These are phyloP conservation scores for Mythimna vitellina DNA, from an alignment of 2,888 invertebrate genomes.

Conservation along the genomic window DNA sequence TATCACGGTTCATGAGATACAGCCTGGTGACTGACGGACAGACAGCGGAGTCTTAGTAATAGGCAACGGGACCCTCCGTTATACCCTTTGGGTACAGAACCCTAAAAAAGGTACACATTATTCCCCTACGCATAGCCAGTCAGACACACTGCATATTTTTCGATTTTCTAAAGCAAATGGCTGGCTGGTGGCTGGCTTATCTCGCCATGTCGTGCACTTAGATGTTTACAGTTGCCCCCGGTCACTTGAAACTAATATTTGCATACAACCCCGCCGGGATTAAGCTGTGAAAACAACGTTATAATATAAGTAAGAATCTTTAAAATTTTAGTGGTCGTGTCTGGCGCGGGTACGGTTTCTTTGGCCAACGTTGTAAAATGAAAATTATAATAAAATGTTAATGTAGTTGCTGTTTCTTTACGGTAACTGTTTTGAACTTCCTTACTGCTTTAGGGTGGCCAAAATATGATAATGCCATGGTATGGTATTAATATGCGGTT, in stretches of 20 bases:
- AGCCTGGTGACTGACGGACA: too few relatives aligned
- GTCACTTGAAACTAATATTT: slow-evolving; percentile 56
- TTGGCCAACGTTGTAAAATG: slow-evolving; percentile 26
- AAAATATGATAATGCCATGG: not conserved
- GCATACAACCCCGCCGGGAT: slow-evolving; percentile 47
- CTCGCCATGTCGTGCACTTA: slow-evolving; percentile 41
- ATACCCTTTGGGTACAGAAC: too few relatives aligned
- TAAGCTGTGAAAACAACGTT: slow-evolving; percentile 49
- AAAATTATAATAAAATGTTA: slow-evolving; percentile 37
- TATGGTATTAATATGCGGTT: not conserved
- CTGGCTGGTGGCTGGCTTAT: slow-evolving; percentile 36
- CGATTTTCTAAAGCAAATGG: slow-evolving; percentile 38
- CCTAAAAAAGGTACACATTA: not conserved
- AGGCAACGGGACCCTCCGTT: too few relatives aligned
- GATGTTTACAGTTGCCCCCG: slow-evolving; percentile 47
- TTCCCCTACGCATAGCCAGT: not conserved
- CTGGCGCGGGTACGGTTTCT: slow-evolving; percentile 5
- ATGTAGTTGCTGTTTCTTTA: slow-evolving; percentile 23
- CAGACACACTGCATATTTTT: slow-evolving; percentile 38
- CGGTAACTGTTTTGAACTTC: slow-evolving; percentile 2
- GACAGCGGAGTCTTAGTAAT: too few relatives aligned
- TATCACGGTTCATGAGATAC: too few relatives aligned
- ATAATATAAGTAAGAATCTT: slow-evolving; percentile 31
- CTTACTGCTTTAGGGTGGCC: not conserved
- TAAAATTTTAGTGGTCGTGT: slow-evolving; percentile 35